phyloP scores from a whole-genome alignment of 2,888 invertebrate species.

The Pristionchus exspectatus region DNA sequence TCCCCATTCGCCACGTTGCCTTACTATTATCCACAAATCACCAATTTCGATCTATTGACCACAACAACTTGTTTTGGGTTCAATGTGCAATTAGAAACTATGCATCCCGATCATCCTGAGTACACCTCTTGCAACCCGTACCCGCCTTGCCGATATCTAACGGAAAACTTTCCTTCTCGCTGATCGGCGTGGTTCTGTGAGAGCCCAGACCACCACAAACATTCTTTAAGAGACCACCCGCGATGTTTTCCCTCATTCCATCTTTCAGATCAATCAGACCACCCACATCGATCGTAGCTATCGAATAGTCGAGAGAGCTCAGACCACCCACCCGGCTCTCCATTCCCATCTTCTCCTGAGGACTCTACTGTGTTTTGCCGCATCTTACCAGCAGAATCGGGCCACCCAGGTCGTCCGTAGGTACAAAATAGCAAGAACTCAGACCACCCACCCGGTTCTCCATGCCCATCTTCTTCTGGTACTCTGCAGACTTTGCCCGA shows the following conservation, averaged over 20 bases:
- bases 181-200: no score
- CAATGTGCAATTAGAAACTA: no score
- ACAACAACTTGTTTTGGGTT: no score
- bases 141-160: no score
- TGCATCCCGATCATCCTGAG: neutral
- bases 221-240: no score
- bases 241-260: no score
- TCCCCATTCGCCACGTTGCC: no score
- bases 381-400: no score
- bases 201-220: no score
- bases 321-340: neutral
- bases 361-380: no score
- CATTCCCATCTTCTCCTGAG: neutral
- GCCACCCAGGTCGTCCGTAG: neutral
- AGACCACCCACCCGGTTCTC: constrained; percentile 15
- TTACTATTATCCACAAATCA: neutral
- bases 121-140: neutral
- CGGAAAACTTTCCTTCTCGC: no score
- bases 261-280: no score
- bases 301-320: neutral
- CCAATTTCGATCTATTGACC: neutral
- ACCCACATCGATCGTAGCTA: neutral
- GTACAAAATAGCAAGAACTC: neutral
- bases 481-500: neutral
- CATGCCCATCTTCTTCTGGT: neutral